phyloP scores from a whole-genome alignment of 1,140 invertebrate genomes.

The Caenorhabditis tropicalis region DNA sequence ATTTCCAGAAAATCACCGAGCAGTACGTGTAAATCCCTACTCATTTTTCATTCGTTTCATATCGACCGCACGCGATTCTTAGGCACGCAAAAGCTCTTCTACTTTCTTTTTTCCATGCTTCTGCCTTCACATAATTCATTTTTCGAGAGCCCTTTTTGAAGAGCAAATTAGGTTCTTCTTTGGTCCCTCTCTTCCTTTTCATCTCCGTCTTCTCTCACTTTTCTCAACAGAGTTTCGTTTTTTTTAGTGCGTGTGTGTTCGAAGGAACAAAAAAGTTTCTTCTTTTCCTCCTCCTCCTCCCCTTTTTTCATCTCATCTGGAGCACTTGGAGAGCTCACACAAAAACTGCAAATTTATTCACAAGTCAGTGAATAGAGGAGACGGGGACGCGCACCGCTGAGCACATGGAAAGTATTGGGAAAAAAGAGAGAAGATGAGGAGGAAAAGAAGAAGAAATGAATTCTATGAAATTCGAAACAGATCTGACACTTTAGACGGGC shows the following conservation, averaged over 20 bases:
- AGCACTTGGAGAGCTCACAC: constrained; percentile 32
- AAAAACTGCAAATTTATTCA: constrained; percentile 41
- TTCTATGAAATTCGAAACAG: constrained; percentile 47
- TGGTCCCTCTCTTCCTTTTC: background rate
- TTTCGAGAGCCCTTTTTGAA: constrained; percentile 43
- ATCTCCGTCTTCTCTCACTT: background rate
- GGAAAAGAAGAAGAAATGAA: constrained; percentile 30
- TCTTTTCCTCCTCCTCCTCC: background rate
- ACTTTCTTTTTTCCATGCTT: background rate
- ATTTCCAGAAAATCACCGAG: constrained; percentile 34
- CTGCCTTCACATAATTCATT: constrained; percentile 42
- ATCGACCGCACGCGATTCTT: constrained; percentile 9
- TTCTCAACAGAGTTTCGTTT: background rate
- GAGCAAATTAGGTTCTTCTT: constrained; percentile 44
- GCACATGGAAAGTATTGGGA: background rate
- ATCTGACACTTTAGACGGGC: background rate
- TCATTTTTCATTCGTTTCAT: constrained; percentile 41
- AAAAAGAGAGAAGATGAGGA: background rate
- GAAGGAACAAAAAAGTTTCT: background rate
- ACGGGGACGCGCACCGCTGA: background rate
- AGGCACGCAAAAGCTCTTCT: constrained; percentile 34
- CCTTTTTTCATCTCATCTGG: background rate
- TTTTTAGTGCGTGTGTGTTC: constrained; percentile 22
- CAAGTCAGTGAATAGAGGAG: constrained; percentile 43
- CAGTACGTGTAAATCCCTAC: constrained; percentile 35